Percentiles rank a stretch among this genome's conserved stretches.
Evolutionary conservation across 2,113 vertebrate genomes (phyloP).

Genomic region (Aleadryas rufinucha): DNA sequence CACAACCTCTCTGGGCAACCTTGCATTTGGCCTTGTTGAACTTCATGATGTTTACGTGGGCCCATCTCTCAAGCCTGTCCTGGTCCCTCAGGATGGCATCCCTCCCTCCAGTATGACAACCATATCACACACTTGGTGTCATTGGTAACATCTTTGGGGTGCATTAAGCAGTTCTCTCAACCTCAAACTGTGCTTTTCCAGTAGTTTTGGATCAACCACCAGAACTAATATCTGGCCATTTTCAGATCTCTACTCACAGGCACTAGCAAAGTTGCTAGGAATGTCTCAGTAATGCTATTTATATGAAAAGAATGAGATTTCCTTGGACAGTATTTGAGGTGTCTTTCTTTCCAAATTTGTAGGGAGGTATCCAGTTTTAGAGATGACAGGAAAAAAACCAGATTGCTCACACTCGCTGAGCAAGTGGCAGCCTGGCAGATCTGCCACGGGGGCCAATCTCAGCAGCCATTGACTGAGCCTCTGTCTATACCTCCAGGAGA

Average conservation of each 20-base stretch:
- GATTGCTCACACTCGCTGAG: not conserved
- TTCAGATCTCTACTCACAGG: not conserved
- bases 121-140: not conserved
- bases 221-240: not conserved
- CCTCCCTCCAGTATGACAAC: not conserved
- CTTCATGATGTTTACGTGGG: accelerated
- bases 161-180: not conserved
- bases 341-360: not conserved
- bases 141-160: not conserved
- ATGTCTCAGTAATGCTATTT: not conserved
- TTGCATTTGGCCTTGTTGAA: not conserved
- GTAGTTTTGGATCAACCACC: not conserved
- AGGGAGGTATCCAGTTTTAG: not conserved
- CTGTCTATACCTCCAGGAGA: not conserved
- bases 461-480: not conserved
- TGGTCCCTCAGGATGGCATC: too few relatives aligned
- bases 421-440: not conserved
- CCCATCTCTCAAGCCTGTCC: not conserved
- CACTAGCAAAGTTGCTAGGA: not conserved
- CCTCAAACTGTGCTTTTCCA: not conserved
- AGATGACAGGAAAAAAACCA: not conserved
- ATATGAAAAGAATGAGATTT: not conserved
- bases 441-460: not conserved
- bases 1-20: not conserved
- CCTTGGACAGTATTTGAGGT: not conserved